phyloP scores from a whole-genome alignment of 2,888 invertebrate genomes.

The Drosophila acutilabella region DNA sequence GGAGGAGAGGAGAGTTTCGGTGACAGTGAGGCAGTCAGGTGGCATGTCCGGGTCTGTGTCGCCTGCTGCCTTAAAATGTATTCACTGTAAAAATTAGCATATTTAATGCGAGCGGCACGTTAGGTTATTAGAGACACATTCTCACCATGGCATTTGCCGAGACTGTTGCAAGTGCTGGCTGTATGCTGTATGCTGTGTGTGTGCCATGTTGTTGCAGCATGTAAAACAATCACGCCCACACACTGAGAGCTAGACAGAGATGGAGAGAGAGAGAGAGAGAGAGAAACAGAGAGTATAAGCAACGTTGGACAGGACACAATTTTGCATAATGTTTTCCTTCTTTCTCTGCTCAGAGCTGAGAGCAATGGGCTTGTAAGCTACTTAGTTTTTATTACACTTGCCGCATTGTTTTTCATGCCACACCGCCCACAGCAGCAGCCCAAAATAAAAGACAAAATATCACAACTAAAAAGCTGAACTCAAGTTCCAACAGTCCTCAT shows the following conservation, averaged over 20 bases:
- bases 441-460: constrained; percentile 23
- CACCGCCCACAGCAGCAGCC: neutral
- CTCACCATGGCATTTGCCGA: constrained; percentile 59
- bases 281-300: constrained; percentile 49
- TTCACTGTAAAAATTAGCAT: constrained; percentile 81
- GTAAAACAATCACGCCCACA: constrained; percentile 67
- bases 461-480: constrained; percentile 11
- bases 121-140: constrained; percentile 79
- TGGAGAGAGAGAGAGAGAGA: neutral
- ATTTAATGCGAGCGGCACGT: constrained; percentile 81
- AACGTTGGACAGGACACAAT: constrained; percentile 52
- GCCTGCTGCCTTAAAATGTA: constrained; percentile 71
- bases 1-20: constrained; percentile 10
- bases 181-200: neutral
- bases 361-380: constrained; percentile 77
- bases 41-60: constrained; percentile 42
- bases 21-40: constrained; percentile 38
- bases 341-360: constrained; percentile 15
- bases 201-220: constrained; percentile 59
- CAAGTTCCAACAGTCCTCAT: neutral
- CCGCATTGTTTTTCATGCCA: constrained; percentile 77
- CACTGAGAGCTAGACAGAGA: constrained; percentile 23
- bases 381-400: constrained; percentile 81
- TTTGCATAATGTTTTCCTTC: constrained; percentile 72
- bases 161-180: constrained; percentile 44